Evolutionary conservation across 2,113 vertebrate genomes (phyloP), one percentile per base, ranked within the genome.

Genomic region (Corythornis cristatus): DNA sequence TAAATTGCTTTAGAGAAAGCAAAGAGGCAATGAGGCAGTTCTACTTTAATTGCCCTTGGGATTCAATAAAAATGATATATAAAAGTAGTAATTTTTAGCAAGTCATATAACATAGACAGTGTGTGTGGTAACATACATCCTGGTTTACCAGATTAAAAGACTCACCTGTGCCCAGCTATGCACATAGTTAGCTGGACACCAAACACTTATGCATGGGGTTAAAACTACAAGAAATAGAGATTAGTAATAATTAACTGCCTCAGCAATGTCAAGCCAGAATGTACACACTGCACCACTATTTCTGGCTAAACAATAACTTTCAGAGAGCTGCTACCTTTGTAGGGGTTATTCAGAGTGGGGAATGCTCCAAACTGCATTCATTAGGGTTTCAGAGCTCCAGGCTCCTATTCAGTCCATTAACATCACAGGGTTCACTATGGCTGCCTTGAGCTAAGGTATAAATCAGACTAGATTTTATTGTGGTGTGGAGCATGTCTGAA

Each of bases 1-100:
- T 73, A 88, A 73, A 95, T 62, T 81, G 74, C 86, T 95, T 96
- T 83, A 93, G 86, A 76, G 50, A 79, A 79, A 46, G 56, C 60
- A 71, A 60, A 83, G 82, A 90, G 12, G 64, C 17, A 61, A 86
- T 40, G 9, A 89, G 68, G 70, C 61, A 42, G n/a, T 35, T 88
- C 93, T 78, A 25, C n/a, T 87, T 95, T 83, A 95, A 80, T 75
- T 23, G 51, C 68, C 72, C 40, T 67, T 93, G 85, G 72, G 85
- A 92, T 50, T 67, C 50, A 90, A 40, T 82, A 76, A 66, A 67
- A 94, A 83, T 19, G 18, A 81, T 71, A 95, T 75, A 83, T 96
- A 96, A 97, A 95, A 82, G 17, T 78, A 77, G 64, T n/a, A 21
- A 57, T 74, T 90, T 86, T 57, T 29, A 84, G 77, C 50, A 68